Percentiles rank a stretch among this genome's conserved stretches.
These are phyloP conservation scores for Cyphomyrus plagiostoma DNA, from an alignment of 2,113 vertebrate genomes.

Conservation along the genomic window DNA sequence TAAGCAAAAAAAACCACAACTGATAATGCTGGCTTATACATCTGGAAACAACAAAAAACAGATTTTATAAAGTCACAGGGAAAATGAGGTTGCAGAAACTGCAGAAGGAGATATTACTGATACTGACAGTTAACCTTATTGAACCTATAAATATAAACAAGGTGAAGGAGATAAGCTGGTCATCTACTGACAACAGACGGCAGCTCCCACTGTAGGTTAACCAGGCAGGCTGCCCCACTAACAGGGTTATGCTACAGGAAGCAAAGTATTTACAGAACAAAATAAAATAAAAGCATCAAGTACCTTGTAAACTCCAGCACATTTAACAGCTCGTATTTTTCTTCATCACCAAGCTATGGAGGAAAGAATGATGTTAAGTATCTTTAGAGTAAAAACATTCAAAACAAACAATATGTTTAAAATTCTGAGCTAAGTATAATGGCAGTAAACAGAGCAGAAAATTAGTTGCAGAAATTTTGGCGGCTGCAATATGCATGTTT, in stretches of 20 bases:
- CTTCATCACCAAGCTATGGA: conserved; percentile 76
- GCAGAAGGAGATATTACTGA: neutral
- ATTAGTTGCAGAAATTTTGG: neutral
- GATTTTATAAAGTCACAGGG: neutral
- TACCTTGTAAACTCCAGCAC: conserved; percentile 98
- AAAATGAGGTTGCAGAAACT: neutral
- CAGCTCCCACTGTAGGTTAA: neutral
- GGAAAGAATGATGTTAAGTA: conserved; percentile 19
- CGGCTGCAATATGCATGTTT: neutral
- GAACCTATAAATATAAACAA: neutral
- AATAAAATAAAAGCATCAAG: neutral
- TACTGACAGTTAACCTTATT: neutral
- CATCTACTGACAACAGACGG: neutral
- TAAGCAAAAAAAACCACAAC: neutral
- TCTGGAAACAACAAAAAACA: neutral
- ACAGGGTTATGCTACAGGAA: neutral
- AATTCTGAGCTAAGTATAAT: neutral
- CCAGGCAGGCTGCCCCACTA: neutral
- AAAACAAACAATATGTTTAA: neutral
- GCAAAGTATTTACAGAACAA: neutral
- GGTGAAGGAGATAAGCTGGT: neutral
- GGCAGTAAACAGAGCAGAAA: neutral
- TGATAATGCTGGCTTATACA: neutral
- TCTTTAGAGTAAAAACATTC: neutral
- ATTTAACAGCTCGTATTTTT: conserved; percentile 86